Base-by-base conservation (phyloP, 92 coral and sea anemone species). In the Siderastrea radians region DNA sequence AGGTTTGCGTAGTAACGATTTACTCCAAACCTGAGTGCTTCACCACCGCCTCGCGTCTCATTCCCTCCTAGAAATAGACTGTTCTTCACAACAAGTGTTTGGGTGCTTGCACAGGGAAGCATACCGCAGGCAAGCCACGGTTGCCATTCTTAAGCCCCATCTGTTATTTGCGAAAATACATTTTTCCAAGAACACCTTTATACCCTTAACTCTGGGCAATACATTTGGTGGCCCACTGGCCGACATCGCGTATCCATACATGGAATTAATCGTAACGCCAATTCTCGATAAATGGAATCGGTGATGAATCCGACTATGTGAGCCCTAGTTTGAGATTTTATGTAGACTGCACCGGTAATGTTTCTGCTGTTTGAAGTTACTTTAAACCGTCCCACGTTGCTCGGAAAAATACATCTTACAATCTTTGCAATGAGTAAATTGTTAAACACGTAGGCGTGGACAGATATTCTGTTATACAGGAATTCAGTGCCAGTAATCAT, bases 81-180 rank as follows among this genome's bases (percentile, higher is more conserved):
- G 57, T 70, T 69, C 15, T 60, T 81, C 7, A 69, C 77, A 55
- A 54, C 45, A 6, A 81, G 51, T 16, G 14, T n/a, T 46, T 81
- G 68, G 7, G 44, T 44, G 68, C 86, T 55, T n/a, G 77, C 86
- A 81, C 3, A 6, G 0, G 38, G 38, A 26, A 26, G 38, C 38
- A 26, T 0, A 26, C 13, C 38, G 2, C 46, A 57, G 13, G 10
- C 86, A 81, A 53, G 4, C 10, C 2, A 2, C 4, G 1, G 86
- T 81, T 6, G 69, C 52, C 86, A 81, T 81, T 1, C 38, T 9
- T 16, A 81, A 16, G 4, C 78, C 86, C 3, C 6, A 10, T 14
- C 86, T 69, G 58, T 81, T 81, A 58, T 81, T 45, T 7, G 15
- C 57, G 1, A 81, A 46, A 0, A 48, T 47, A 57, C 86, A 81